Base-by-base conservation (phyloP, 2,797 vertebrate species). In the Nyctalus aviator region DNA sequence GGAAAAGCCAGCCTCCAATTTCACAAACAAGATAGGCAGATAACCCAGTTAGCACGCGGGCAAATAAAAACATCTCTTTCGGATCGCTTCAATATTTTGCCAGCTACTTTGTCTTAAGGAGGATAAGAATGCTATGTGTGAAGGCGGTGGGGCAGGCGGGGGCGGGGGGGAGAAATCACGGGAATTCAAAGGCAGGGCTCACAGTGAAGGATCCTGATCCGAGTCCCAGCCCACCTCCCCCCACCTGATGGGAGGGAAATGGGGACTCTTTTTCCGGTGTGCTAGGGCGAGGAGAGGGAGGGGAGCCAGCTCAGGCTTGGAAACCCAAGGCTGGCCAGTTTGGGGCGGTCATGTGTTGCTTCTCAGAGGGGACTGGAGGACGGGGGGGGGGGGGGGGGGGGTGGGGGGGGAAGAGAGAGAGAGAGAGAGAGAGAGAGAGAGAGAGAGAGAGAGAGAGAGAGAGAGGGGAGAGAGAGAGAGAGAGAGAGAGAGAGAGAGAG, bases 21-120 rank as follows among this genome's bases (percentile, higher is more conserved):
- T 98, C 97, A 98, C 97, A 98, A 98, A 98, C 98, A 98, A 98
- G 98, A 98, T 98, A 98, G 98, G 98, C 98, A 98, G 98, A 98
- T 98, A 98, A 98, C 98, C 98, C 98, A 97, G 97, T 97, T 98
- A 98, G 94, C 97, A 98, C 91, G 25, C 84, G 55, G 97, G 97
- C 97, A 98, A 98, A 98, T 98, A 98, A 97, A 97, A 97, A 92
- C 94, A 96, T 84, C 97, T 97, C 89, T 97, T 98, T 97, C 96
- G 94, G 94, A 97, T 97, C 95, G 73, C 91, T 97, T 98, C 92
- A 97, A 96, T 98, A 98, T 98, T 98, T 97, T 98, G 98, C 98
- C 97, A 98, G 97, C 96, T 96, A 97, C 95, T 98, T 98, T 97
- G 97, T 97, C 98, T 98, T 96, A 97, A 97, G 97, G 94, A 79